Base-by-base conservation (phyloP, 2,113 vertebrate species). In the Pagrus major region DNA sequence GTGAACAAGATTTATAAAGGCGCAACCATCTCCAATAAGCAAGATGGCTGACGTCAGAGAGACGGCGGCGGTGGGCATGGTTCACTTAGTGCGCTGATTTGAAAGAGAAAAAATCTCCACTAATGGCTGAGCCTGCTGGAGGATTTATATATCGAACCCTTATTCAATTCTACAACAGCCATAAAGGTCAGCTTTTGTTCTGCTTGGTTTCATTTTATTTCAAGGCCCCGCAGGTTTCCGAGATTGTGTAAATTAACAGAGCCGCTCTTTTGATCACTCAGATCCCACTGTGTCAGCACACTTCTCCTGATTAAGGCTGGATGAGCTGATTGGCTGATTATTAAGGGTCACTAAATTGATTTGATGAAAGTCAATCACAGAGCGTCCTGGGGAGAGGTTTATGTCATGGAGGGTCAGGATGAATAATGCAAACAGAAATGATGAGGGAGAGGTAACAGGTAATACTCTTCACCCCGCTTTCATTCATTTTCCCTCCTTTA, bases 111-210 rank as follows among this genome's bases (percentile, higher is more conserved):
- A 39, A 46, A 42, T 16, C 6, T 27, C 51, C 55, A 33, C 33
- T 78, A 66, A 87, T 37, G 65, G 5, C 54, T 23, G 58, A 79
- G 68, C 39, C 15, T 20, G n/a, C 16, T 65, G 68, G 49, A 52
- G 60, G 76, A 83, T 82, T 85, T 87, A 87, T 73, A 61, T n/a
- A 67, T 68, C 31, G 12, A 85, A 74, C 71, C 71, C 61, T 76
- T 68, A 81, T 91, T 81, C 63, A 81, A 82, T 84, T 81, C 67
- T 69, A 37, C 86, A 80, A 29, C 68, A 55, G 33, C 21, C 11
- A 46, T 65, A 86, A 88, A 81, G 80, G 78, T 86, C 81, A 82
- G 76, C 71, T 78, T 80, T 73, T 73, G 84, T 89, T 91, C 82
- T 80, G 86, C 86, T 58, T 56, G 52, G 66, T 51, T 83, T 83